Percentiles rank a stretch among this genome's conserved stretches.
These are phyloP conservation scores for Macrosoma leucophasiata DNA, from an alignment of 2,888 invertebrate genomes.

Conservation along the genomic window DNA sequence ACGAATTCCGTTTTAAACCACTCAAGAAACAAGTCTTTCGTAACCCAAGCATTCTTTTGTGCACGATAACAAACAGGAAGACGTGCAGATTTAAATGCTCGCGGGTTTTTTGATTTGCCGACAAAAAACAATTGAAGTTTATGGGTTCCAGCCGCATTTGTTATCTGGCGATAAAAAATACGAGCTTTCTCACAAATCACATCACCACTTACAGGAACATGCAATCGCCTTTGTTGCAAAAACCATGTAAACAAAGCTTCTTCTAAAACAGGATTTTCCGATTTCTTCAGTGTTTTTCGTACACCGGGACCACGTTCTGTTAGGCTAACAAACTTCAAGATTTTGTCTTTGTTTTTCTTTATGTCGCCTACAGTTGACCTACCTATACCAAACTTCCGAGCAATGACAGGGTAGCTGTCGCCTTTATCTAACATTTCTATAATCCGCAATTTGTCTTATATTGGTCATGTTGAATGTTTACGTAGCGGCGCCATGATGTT, in stretches of 20 bases:
- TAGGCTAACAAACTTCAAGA: slow-evolving; percentile 11
- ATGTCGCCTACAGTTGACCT: slow-evolving; percentile 16
- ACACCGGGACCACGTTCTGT: slow-evolving; percentile 17
- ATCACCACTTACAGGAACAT: slow-evolving; percentile 16
- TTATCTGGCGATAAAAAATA: slow-evolving; percentile 12
- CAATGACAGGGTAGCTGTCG: slow-evolving; percentile 13
- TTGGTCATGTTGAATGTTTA: slow-evolving; percentile 16
- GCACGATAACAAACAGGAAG: slow-evolving; percentile 13
- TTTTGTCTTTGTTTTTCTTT: slow-evolving; percentile 14
- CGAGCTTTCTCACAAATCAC: slow-evolving; percentile 16
- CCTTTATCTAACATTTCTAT: slow-evolving; percentile 19
- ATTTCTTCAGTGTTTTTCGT: slow-evolving; percentile 12
- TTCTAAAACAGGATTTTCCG: slow-evolving; percentile 17
- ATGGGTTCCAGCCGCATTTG: slow-evolving; percentile 18
- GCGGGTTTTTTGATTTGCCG: slow-evolving; percentile 22
- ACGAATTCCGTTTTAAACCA: slow-evolving; percentile 24
- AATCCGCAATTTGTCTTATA: slow-evolving; percentile 17
- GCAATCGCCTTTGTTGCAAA: slow-evolving; percentile 16
- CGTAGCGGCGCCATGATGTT: slow-evolving; percentile 5
- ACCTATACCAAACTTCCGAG: slow-evolving; percentile 14
- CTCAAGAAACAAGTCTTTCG: slow-evolving; percentile 26
- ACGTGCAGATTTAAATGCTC: slow-evolving; percentile 15
- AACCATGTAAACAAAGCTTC: slow-evolving; percentile 22
- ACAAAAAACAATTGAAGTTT: slow-evolving; percentile 20
- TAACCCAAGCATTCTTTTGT: slow-evolving; percentile 23